These are phyloP conservation scores for Sebastes baramenuke DNA, from an alignment of 2,797 vertebrate genomes.

Conservation along the genomic window DNA sequence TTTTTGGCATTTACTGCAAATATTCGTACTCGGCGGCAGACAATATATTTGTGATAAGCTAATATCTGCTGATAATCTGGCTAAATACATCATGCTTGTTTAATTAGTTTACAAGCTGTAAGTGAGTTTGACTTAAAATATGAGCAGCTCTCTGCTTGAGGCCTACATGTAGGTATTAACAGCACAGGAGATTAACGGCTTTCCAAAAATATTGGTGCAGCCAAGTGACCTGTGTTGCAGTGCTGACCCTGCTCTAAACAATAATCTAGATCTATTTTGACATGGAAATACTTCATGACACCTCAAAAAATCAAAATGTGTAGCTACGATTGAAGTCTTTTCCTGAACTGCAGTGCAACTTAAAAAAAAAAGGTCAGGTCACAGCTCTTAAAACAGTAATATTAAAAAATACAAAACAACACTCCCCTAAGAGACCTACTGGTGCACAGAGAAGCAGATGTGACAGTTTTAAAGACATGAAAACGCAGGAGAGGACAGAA, in stretches of 20 bases:
- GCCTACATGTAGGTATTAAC: slow-evolving; percentile 54
- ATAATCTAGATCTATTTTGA: neutral
- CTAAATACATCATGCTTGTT: slow-evolving; percentile 11
- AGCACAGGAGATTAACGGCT: slow-evolving; percentile 55
- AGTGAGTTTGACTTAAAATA: slow-evolving; percentile 6
- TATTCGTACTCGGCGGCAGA: rapidly evolving
- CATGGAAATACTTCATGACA: neutral
- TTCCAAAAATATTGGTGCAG: slow-evolving; percentile 63
- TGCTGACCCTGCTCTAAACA: neutral
- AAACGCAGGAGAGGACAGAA: slow-evolving; percentile 16
- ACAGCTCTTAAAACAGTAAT: neutral
- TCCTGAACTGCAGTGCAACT: neutral
- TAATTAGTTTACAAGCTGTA: neutral
- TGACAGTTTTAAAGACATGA: slow-evolving; percentile 4
- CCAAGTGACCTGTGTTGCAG: slow-evolving; percentile 1
- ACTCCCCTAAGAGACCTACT: neutral
- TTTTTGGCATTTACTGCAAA: neutral
- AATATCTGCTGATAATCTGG: neutral
- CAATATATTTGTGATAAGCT: neutral
- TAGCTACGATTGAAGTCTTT: neutral
- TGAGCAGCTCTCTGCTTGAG: slow-evolving; percentile 30
- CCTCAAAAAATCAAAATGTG: neutral
- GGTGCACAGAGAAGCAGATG: slow-evolving; percentile 23
- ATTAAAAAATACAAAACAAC: neutral
- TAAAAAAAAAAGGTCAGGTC: neutral